Conservation (phyloP, 2,797 vertebrate species). For the Miichthys miiuy region DNA sequence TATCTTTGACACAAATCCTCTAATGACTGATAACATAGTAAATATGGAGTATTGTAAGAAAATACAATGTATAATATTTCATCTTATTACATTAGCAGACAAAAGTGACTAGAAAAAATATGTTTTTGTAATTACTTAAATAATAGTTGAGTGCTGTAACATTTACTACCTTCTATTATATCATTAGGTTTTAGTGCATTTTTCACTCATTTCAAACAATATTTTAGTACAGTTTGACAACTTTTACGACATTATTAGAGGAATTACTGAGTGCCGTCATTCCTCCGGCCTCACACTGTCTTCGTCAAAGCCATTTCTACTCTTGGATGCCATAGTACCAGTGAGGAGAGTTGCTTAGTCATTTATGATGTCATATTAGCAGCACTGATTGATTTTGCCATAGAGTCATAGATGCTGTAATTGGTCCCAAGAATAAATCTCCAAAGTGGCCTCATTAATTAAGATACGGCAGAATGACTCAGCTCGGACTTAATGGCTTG, state of each 20-base stretch:
- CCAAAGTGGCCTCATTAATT: constrained; percentile 79
- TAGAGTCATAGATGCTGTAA: constrained; percentile 72
- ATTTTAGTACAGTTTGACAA: not conserved
- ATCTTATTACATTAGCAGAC: not conserved
- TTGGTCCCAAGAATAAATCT: constrained; percentile 76
- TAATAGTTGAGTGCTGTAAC: not conserved
- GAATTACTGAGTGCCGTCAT: constrained; percentile 27
- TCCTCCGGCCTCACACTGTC: constrained; percentile 33
- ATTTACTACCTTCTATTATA: not conserved
- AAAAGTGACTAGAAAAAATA: not conserved
- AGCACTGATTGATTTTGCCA: constrained; percentile 72
- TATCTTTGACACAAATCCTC: no score
- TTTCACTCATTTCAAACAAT: constrained; percentile 5
- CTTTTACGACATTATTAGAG: constrained; percentile 17
- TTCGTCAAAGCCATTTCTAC: constrained; percentile 32
- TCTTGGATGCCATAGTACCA: constrained; percentile 57
- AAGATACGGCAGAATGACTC: constrained; percentile 68
- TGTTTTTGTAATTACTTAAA: not conserved
- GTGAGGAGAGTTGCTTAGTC: constrained; percentile 71
- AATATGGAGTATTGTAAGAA: not conserved
- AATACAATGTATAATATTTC: not conserved
- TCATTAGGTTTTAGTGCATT: constrained; percentile 11
- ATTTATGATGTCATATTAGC: constrained; percentile 78
- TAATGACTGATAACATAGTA: not conserved
- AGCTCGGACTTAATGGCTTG: constrained; percentile 67